These are phyloP conservation scores for Zaprionus nigranus DNA, from an alignment of 1,140 invertebrate genomes.

Conservation along the genomic window DNA sequence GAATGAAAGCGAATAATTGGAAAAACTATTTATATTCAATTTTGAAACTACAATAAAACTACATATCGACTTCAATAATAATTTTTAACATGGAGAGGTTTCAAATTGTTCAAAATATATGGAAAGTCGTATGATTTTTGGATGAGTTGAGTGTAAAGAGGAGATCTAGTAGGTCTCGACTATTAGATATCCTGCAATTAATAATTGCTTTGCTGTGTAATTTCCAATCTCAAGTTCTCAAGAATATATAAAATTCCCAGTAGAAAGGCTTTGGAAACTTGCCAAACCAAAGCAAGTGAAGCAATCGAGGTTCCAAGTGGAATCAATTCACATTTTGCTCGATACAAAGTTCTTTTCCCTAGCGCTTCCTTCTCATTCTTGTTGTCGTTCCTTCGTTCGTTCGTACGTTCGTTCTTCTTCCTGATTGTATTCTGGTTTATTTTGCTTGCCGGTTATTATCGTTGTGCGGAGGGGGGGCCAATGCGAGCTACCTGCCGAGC, in stretches of 20 bases:
- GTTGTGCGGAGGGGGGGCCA: not conserved
- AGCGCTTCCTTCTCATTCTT: not conserved
- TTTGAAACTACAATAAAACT: too few relatives aligned
- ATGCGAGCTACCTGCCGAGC: not conserved
- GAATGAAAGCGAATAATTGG: too few relatives aligned
- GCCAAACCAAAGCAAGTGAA: not conserved
- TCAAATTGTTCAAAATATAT: too few relatives aligned
- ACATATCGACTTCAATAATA: too few relatives aligned
- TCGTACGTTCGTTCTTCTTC: not conserved
- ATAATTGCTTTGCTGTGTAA: not conserved
- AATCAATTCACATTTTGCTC: constrained; percentile 9
- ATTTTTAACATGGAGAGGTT: too few relatives aligned
- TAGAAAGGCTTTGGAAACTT: not conserved
- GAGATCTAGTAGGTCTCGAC: too few relatives aligned
- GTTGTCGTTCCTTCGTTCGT: not conserved
- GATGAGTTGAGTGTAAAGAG: too few relatives aligned
- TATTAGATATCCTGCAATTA: too few relatives aligned
- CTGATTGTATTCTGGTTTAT: constrained; percentile 31
- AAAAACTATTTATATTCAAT: too few relatives aligned
- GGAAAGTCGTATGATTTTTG: too few relatives aligned
- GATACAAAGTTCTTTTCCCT: not conserved
- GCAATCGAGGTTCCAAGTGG: constrained; percentile 1
- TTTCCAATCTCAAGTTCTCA: not conserved
- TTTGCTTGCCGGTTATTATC: constrained; percentile 25
- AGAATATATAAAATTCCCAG: not conserved